Evolutionary conservation across 2,888 invertebrate genomes (phyloP), one percentile per base, ranked within the genome.

Genomic region (Glomeris marginata): DNA sequence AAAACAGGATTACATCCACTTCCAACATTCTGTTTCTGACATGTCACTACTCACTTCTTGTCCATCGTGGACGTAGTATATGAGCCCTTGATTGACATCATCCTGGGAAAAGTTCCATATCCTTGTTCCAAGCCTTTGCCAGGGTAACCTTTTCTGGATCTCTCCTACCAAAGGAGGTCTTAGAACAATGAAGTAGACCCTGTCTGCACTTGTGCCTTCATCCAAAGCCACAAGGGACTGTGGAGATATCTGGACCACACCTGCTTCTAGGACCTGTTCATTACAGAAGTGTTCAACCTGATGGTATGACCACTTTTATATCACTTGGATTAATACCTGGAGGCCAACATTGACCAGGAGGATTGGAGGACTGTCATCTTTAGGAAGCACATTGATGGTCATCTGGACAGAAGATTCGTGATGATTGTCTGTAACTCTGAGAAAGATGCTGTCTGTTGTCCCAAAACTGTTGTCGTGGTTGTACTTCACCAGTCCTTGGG

Each of bases 281-380:
- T 28, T 5, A 28, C 28, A 28, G 3, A n/a, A n/a, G n/a, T n/a
- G n/a, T n/a, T n/a, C n/a, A n/a, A n/a, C n/a, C n/a, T n/a, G n/a
- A n/a, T n/a, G n/a, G n/a, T n/a, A n/a, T n/a, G n/a, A 5, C 28
- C 28, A 8, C 28, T 5, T 28, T 8, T 8, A 28, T 28, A 3
- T 28, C 28, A 28, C 28, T 28, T 28, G 3, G 28, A 8, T 28
- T 3, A 5, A 28, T 28, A 66, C 51, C 51, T 63, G 62, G 35
- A 66, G 41, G 1, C 62, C 65, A 2, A 63, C 50, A 54, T 66
- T 66, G 47, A 60, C 62, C 8, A 64, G 56, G 45, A 67, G 52
- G 41, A 60, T 60, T 2, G 67, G 66, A 10, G 65, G 58, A 18
- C 61, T 64, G 55, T 66, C 65, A 55, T 67, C 66, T 54, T 63